Conservation (phyloP, 2,113 vertebrate genomes). For the Protobothrops flavoviridis region DNA sequence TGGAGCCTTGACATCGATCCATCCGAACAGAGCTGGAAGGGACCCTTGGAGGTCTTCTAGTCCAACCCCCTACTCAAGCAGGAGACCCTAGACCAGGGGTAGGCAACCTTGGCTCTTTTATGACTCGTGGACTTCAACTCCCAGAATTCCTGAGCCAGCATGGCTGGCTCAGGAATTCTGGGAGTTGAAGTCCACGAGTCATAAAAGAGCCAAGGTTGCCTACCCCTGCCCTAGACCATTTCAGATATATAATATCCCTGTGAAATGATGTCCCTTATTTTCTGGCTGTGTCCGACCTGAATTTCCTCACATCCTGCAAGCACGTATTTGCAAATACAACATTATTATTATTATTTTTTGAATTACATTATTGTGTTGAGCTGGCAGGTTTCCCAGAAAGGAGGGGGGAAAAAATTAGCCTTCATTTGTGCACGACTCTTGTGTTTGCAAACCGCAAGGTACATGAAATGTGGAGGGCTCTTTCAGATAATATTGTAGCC, state of each 20-base stretch:
- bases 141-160: no score
- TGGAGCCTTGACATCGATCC: neutral
- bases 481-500: neutral
- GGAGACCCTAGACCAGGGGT: neutral
- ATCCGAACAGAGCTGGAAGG: neutral
- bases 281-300: neutral
- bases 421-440: neutral
- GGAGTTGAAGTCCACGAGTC: no score
- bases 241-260: neutral
- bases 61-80: neutral
- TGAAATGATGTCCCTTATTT: neutral
- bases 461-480: neutral
- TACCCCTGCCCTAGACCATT: neutral
- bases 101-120: no score
- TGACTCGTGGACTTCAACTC: no score
- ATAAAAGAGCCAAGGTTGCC: no score
- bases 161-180: no score
- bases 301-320: neutral
- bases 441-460: neutral
- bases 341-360: neutral
- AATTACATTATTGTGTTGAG: neutral
- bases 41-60: neutral
- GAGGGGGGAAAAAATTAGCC: neutral
- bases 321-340: neutral
- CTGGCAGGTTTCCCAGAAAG: neutral